Evolutionary conservation across 1,140 invertebrate genomes (phyloP), one percentile per base, ranked within the genome.

Genomic region (Diabrotica undecimpunctata): DNA sequence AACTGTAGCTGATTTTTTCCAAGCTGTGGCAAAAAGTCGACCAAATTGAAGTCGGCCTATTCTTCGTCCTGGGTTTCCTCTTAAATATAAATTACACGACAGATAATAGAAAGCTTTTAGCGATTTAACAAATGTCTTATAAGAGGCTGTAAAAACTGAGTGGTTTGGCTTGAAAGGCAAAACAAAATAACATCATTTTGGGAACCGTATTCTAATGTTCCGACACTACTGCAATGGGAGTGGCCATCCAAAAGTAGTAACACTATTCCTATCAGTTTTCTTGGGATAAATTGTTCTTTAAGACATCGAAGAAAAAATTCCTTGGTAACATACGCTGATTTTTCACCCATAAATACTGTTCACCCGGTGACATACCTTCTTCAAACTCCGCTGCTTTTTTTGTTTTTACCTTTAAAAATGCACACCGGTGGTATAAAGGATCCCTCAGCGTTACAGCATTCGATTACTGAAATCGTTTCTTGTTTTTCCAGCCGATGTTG

Each of bases 281-380:
- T n/a, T n/a, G n/a, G n/a, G n/a, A n/a, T n/a, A n/a, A n/a, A n/a
- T n/a, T n/a, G n/a, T n/a, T n/a, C n/a, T n/a, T n/a, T n/a, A n/a
- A n/a, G n/a, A n/a, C n/a, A n/a, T n/a, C n/a, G n/a, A n/a, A n/a
- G n/a, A n/a, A n/a, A n/a, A n/a, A n/a, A n/a, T n/a, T n/a, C n/a
- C n/a, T n/a, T n/a, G n/a, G n/a, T n/a, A 75, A 78, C 64, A 80
- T 76, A 25, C 70, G 52, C 57, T 75, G 77, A 66, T 75, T 69
- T 60, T 76, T 75, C 62, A 72, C 67, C 8, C 79, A 79, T 71
- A 77, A 77, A 0, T 75, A 70, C 50, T 78, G 72, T 6, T 9
- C 50, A 41, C 71, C 54, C 6, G 70, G 70, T 13, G 74, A 70
- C 65, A 62, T n/a, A n/a, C n/a, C n/a, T n/a, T n/a, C n/a, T n/a